A percentile compares a stretch with the other conserved stretches of the same genome.
Conservation (phyloP, 1,140 invertebrate species). For the Euborellia annulipes region DNA sequence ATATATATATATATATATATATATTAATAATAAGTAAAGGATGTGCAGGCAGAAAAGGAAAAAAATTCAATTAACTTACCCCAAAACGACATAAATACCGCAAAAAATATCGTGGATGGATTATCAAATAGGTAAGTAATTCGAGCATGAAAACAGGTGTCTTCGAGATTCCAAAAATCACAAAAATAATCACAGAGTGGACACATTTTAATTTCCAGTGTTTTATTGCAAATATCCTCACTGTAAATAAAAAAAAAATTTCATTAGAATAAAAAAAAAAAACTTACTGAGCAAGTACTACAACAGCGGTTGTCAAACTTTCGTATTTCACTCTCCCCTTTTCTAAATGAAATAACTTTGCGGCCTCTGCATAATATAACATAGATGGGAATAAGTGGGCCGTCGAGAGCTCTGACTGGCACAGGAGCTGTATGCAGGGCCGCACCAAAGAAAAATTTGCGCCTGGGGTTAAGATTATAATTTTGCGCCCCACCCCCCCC, state of each 20-base stretch:
- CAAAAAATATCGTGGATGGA: constrained; percentile 43
- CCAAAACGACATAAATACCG: constrained; percentile 50
- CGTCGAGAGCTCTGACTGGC: too few relatives aligned
- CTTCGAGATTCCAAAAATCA: constrained; percentile 72
- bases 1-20: not conserved
- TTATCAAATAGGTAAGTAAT: constrained; percentile 53
- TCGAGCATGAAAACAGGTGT: constrained; percentile 42
- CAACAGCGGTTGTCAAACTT: too few relatives aligned
- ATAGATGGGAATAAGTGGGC: too few relatives aligned
- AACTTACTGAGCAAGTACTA: too few relatives aligned
- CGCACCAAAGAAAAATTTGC: too few relatives aligned
- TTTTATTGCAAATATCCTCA: constrained; percentile 62
- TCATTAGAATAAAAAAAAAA: not conserved
- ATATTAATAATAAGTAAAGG: not conserved
- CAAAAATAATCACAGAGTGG: constrained; percentile 73
- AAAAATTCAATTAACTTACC: constrained; percentile 27
- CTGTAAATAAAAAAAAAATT: constrained; percentile 31
- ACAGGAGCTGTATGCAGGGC: too few relatives aligned
- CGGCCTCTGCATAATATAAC: too few relatives aligned
- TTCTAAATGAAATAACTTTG: too few relatives aligned
- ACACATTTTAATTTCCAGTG: constrained; percentile 53
- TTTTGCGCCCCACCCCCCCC: too few relatives aligned
- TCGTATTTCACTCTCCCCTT: too few relatives aligned
- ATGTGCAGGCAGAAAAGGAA: not conserved
- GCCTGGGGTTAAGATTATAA: too few relatives aligned